Conservation (phyloP, 2,888 invertebrate genomes). For the Lithophane socia region DNA sequence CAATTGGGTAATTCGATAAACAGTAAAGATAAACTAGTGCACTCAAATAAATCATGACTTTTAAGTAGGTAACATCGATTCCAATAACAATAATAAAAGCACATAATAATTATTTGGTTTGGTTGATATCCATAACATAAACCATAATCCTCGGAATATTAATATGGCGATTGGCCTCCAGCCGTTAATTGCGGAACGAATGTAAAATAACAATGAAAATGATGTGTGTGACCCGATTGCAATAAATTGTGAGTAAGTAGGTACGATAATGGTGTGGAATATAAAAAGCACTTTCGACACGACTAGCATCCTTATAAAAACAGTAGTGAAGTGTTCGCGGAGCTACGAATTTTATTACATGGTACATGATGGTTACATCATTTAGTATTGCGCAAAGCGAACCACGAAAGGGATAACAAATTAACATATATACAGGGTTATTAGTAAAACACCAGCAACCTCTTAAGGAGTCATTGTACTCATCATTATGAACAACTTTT, state of each 20-base stretch:
- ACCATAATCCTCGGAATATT: conserved; percentile 20
- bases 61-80: not conserved
- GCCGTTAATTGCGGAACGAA: conserved; percentile 48
- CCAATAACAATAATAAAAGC: conserved; percentile 28
- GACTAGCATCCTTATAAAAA: conserved; percentile 55
- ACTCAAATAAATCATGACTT: conserved; percentile 20
- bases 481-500: too few relatives aligned
- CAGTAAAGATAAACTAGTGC: conserved; percentile 5
- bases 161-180: conserved; percentile 33
- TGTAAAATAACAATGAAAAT: conserved; percentile 55
- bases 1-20: not conserved
- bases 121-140: conserved; percentile 18
- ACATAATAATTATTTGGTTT: conserved; percentile 35
- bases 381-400: conserved; percentile 24
- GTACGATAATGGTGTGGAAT: conserved; percentile 59
- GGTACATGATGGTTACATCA: conserved; percentile 39
- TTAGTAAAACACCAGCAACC: too few relatives aligned
- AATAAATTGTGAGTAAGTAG: conserved; percentile 58
- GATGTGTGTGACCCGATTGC: conserved; percentile 50
- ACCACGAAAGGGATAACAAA: conserved; percentile 35
- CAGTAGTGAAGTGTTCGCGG: conserved; percentile 23
- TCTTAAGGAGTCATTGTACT: too few relatives aligned
- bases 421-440: conserved; percentile 49
- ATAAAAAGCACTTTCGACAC: conserved; percentile 62
- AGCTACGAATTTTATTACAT: conserved; percentile 48